Evolutionary conservation across 2,797 vertebrate species (phyloP).

Genomic region (Takifugu rubripes): DNA sequence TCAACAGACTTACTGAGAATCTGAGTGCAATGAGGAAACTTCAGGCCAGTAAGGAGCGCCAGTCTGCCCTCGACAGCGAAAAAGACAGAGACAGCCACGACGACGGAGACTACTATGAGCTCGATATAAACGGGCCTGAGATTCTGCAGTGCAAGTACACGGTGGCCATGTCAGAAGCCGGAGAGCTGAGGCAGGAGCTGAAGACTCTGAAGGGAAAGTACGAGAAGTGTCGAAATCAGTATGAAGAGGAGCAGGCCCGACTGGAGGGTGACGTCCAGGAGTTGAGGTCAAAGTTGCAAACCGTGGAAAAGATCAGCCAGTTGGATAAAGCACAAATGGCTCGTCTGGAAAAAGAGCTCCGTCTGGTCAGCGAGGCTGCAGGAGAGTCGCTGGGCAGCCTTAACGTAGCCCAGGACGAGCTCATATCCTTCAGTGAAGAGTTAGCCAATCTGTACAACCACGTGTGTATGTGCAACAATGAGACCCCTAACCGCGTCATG

Average conservation of each 20-base stretch:
- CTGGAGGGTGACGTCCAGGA: constrained; percentile 83
- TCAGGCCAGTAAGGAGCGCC: constrained; percentile 90
- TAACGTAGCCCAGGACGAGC: constrained; percentile 92
- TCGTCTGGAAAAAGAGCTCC: constrained; percentile 90
- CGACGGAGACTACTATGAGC: constrained; percentile 94
- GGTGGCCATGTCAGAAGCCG: constrained; percentile 86
- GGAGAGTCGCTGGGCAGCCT: constrained; percentile 93
- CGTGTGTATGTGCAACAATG: constrained; percentile 99
- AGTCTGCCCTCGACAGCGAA: constrained; percentile 88
- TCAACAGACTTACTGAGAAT: constrained; percentile 89
- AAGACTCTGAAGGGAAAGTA: constrained; percentile 84
- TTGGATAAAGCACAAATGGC: constrained; percentile 80
- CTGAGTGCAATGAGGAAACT: constrained; percentile 89
- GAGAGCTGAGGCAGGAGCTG: constrained; percentile 90
- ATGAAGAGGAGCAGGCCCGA: constrained; percentile 83
- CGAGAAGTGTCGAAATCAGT: constrained; percentile 79
- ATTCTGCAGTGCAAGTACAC: constrained; percentile 92
- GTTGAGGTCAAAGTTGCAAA: constrained; percentile 79
- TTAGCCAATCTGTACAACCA: constrained; percentile 97
- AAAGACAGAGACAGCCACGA: constrained; percentile 92
- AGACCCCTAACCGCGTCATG: constrained; percentile 95
- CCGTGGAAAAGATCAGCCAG: constrained; percentile 84
- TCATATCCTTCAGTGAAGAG: constrained; percentile 95
- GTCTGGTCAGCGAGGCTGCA: constrained; percentile 83
- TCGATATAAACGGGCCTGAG: constrained; percentile 96